Conservation (phyloP, 1,140 invertebrate genomes). For the Lanistes nyassanus region DNA sequence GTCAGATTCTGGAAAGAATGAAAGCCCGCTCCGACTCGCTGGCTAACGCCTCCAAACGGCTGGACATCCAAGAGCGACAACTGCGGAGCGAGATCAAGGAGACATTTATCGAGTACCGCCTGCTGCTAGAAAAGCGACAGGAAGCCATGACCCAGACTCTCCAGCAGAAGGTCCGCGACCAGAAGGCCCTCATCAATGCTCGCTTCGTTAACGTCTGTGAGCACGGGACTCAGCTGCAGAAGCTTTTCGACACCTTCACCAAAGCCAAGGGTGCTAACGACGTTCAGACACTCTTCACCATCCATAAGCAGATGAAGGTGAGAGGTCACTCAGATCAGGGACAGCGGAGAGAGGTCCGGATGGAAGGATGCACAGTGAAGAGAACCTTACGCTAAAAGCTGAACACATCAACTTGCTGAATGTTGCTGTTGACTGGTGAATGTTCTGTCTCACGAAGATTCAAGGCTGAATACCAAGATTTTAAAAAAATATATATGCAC, state of each 20-base stretch:
- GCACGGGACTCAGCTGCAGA: constrained; percentile 54
- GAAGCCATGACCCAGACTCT: constrained; percentile 51
- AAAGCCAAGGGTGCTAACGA: constrained; percentile 50
- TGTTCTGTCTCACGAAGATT: too few relatives aligned
- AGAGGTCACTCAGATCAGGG: neutral
- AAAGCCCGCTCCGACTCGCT: constrained; percentile 49
- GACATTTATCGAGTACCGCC: constrained; percentile 59
- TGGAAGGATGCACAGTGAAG: neutral
- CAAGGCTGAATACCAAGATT: too few relatives aligned
- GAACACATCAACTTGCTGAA: too few relatives aligned
- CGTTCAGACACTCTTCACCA: constrained; percentile 52
- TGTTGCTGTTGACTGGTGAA: too few relatives aligned
- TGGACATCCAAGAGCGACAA: constrained; percentile 55
- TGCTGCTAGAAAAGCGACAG: constrained; percentile 56
- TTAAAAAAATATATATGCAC: too few relatives aligned
- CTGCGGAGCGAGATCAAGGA: constrained; percentile 56
- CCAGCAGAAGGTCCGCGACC: constrained; percentile 49
- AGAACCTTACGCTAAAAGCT: too few relatives aligned
- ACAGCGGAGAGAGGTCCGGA: neutral
- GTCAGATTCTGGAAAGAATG: constrained; percentile 51
- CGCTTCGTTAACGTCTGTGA: constrained; percentile 53
- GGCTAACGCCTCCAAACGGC: constrained; percentile 57
- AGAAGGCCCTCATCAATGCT: constrained; percentile 53
- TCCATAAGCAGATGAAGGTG: constrained; percentile 54
- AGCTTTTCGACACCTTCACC: constrained; percentile 53